A percentile compares a stretch with the other conserved stretches of the same genome.
phyloP scores from a whole-genome alignment of 2,888 invertebrate genomes.

The Eretmocerus hayati region DNA sequence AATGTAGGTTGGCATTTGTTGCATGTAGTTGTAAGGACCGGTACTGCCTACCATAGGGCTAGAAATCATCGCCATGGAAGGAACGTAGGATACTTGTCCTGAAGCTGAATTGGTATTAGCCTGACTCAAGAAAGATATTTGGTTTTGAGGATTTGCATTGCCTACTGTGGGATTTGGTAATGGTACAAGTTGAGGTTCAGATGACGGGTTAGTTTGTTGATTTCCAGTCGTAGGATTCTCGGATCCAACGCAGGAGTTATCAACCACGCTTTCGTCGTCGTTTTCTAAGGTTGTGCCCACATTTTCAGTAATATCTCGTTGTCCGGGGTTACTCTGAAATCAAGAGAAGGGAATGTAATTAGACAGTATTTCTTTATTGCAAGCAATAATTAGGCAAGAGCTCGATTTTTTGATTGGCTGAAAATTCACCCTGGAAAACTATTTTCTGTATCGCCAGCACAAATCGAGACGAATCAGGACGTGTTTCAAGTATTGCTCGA shows the following conservation, averaged over 20 bases:
- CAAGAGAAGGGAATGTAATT: too few species aligned
- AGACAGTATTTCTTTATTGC: too few species aligned
- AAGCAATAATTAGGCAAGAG: too few species aligned
- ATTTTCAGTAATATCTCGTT: too few species aligned
- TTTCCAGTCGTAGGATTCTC: not conserved
- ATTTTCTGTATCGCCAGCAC: too few species aligned
- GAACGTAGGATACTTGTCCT: constrained; percentile 5
- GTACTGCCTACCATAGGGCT: constrained; percentile 2
- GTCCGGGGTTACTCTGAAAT: too few species aligned
- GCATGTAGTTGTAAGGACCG: not conserved
- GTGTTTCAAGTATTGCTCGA: too few species aligned
- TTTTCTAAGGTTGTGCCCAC: too few species aligned
- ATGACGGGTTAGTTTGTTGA: not conserved
- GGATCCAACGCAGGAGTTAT: not conserved
- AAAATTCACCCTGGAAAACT: too few species aligned
- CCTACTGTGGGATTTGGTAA: constrained; percentile 4
- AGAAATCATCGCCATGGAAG: constrained; percentile 6
- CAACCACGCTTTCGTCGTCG: too few species aligned
- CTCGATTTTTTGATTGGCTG: too few species aligned
- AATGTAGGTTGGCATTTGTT: constrained; percentile 2
- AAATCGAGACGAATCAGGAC: too few species aligned
- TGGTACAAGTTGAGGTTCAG: not conserved
- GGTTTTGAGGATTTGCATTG: not conserved
- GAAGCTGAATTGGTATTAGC: not conserved
- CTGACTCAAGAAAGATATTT: not conserved